These are phyloP conservation scores for Nyctibius bracteatus DNA, from an alignment of 2,113 vertebrate genomes.

Conservation along the genomic window DNA sequence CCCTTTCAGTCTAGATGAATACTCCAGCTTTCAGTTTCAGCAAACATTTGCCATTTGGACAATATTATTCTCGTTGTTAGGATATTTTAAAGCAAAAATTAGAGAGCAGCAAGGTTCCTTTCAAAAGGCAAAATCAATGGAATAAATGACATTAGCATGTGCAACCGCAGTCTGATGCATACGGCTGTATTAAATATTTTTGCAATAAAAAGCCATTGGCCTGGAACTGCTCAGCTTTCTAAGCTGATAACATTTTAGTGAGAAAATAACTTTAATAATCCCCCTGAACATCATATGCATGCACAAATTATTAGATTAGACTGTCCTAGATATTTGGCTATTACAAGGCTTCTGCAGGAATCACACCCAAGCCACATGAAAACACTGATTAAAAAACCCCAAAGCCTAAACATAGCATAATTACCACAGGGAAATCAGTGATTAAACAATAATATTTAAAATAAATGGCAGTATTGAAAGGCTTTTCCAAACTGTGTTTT, in stretches of 20 bases:
- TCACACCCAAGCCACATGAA: constrained; percentile 57
- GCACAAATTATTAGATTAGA: constrained; percentile 58
- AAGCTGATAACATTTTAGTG: constrained; percentile 49
- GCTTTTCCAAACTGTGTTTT: constrained; percentile 56
- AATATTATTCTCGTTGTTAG: neutral
- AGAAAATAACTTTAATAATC: constrained; percentile 64
- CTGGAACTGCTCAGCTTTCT: constrained; percentile 6
- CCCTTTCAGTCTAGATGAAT: neutral
- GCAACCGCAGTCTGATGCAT: neutral
- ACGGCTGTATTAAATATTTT: neutral
- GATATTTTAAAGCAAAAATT: neutral
- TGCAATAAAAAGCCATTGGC: neutral
- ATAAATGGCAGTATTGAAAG: constrained; percentile 55
- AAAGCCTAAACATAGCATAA: constrained; percentile 51
- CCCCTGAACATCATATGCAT: constrained; percentile 37
- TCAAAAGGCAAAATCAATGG: neutral
- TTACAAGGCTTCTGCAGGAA: constrained; percentile 48
- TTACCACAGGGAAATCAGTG: constrained; percentile 49
- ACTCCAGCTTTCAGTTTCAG: neutral
- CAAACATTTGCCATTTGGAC: neutral
- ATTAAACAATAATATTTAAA: constrained; percentile 67
- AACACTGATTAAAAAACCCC: neutral
- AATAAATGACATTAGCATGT: neutral
- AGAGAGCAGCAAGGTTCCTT: neutral
- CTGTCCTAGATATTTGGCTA: constrained; percentile 52